phyloP scores from a whole-genome alignment of 2,888 invertebrate species.

The Cheilosia vulpina region DNA sequence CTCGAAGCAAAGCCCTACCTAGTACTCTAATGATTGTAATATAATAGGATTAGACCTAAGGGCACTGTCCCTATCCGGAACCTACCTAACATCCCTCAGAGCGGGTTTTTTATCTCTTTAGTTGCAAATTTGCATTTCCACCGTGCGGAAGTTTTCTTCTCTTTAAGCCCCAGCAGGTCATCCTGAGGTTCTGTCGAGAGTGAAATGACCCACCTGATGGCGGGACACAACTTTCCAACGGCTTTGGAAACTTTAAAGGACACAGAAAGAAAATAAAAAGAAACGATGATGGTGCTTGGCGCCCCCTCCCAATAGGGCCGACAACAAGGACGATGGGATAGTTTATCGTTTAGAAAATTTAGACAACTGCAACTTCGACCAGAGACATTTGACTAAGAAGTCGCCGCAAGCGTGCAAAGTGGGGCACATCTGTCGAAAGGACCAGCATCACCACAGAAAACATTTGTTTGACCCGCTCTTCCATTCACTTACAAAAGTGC shows the following conservation, averaged over 20 bases:
- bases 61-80: conserved; percentile 22
- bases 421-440: conserved; percentile 5
- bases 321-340: neutral
- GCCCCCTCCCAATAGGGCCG: too few species aligned
- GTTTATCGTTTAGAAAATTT: conserved; percentile 14
- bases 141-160: neutral
- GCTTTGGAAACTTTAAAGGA: conserved; percentile 22
- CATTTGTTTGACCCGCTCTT: conserved; percentile 53
- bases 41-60: conserved; percentile 53
- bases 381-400: conserved; percentile 23
- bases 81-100: conserved; percentile 39
- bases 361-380: conserved; percentile 33
- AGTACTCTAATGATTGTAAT: conserved; percentile 46
- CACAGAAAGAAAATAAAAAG: conserved; percentile 10
- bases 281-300: conserved; percentile 16
- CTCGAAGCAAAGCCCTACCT: neutral
- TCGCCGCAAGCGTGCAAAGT: conserved; percentile 31
- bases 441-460: conserved; percentile 21
- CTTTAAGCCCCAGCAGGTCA: conserved; percentile 22
- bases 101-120: conserved; percentile 32
- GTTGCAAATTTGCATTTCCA: conserved; percentile 50
- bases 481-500: conserved; percentile 18
- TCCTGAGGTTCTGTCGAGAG: conserved; percentile 5
- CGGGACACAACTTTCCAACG: conserved; percentile 25
- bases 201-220: conserved; percentile 34